These are phyloP conservation scores for Euclidia mi DNA, from an alignment of 2,888 invertebrate species.

Conservation along the genomic window DNA sequence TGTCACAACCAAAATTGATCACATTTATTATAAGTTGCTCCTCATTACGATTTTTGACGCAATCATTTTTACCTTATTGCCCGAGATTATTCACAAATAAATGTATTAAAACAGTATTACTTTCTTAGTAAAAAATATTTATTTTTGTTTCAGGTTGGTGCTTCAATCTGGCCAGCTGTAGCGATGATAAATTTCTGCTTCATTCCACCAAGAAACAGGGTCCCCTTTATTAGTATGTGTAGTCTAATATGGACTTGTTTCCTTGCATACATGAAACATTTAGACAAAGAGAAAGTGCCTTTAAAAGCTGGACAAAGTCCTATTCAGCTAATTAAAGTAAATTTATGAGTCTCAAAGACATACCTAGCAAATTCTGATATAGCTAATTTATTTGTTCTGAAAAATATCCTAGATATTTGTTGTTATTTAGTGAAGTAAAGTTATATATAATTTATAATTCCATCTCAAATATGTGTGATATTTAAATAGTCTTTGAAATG, in stretches of 20 bases:
- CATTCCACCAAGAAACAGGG: constrained; percentile 93
- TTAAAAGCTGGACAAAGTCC: constrained; percentile 57
- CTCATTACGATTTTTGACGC: no score
- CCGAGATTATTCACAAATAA: no score
- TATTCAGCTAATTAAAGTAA: constrained; percentile 60
- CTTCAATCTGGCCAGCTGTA: constrained; percentile 93
- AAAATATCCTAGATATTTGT: constrained; percentile 15
- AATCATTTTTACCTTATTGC: no score
- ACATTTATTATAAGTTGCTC: no score
- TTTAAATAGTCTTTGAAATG: constrained; percentile 17
- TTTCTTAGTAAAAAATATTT: no score
- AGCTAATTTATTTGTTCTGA: constrained; percentile 19
- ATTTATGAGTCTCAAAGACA: constrained; percentile 45
- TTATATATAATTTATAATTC: constrained; percentile 26
- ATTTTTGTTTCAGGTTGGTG: constrained; percentile 92
- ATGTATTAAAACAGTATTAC: no score
- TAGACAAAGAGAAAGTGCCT: constrained; percentile 76
- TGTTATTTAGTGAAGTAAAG: constrained; percentile 39
- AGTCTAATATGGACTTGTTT: constrained; percentile 95
- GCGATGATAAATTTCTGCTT: constrained; percentile 94
- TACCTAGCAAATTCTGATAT: constrained; percentile 24
- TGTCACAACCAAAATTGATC: no score
- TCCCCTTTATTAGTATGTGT: constrained; percentile 93
- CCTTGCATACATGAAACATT: constrained; percentile 94
- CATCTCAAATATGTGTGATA: constrained; percentile 50